These are phyloP conservation scores for Hylia prasina DNA, from an alignment of 2,113 vertebrate species.

Conservation along the genomic window DNA sequence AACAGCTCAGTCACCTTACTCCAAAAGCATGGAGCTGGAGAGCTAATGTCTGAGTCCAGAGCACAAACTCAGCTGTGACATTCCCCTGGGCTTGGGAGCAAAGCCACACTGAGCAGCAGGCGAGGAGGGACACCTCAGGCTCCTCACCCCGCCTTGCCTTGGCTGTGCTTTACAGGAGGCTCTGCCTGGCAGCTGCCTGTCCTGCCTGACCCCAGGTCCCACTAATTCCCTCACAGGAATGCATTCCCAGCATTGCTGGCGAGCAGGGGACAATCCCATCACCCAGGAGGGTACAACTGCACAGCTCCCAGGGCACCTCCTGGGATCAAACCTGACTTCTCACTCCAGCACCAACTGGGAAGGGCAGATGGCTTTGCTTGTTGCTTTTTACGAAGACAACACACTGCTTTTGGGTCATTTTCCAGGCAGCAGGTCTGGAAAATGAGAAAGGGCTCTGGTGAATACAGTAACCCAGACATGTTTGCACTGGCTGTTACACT, in stretches of 20 bases:
- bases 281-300: neutral
- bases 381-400: slow-evolving; percentile 33
- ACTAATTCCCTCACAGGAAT: neutral
- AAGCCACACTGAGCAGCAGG: neutral
- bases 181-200: neutral
- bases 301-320: neutral
- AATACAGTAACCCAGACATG: slow-evolving; percentile 44
- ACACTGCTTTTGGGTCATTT: slow-evolving; percentile 49
- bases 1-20: neutral
- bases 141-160: neutral
- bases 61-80: neutral
- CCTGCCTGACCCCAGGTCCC: neutral
- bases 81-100: neutral
- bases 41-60: neutral
- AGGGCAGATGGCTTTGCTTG: slow-evolving; percentile 9
- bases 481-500: slow-evolving; percentile 62
- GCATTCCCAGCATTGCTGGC: neutral
- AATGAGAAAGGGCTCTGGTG: slow-evolving; percentile 41
- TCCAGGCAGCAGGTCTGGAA: slow-evolving; percentile 40
- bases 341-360: neutral
- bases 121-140: neutral
- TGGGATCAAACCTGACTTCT: neutral
- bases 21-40: neutral
- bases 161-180: neutral
- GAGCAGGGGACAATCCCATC: neutral